Evolutionary conservation across 2,888 invertebrate species (phyloP), one percentile per base, ranked within the genome.

Genomic region (Lysandra coridon): DNA sequence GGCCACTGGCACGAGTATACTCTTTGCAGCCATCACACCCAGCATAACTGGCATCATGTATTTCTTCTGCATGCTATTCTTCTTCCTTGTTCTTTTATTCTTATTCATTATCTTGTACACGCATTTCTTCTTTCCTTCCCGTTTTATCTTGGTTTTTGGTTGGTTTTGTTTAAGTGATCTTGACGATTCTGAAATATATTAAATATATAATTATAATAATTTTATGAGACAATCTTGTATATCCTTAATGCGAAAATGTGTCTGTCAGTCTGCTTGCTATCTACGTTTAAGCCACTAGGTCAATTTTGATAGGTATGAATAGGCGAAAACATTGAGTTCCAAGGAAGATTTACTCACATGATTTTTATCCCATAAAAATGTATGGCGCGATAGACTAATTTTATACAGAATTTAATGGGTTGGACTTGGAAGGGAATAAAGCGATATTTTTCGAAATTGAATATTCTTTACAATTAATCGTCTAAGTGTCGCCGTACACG

Each of bases 1-100:
- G 0, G 96, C 95, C 60, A 97, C 89, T 0, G 97, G 97, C 77
- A 97, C 89, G 10, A 97, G 84, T 1, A 97, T 88, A 60, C 96
- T 94, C 86, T 97, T 97, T 1, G 96, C 95, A 78, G 96, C 91
- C 30, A 97, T 85, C 40, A 96, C 90, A 0, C 96, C 97, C 33
- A 97, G 83, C 30, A 97, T 87, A 81, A 97, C 78, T 0, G 97
- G 96, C 82, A 96, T 87, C 79, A 97, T 87, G 82, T 95, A 95
- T 84, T 95, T 96, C 82, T 94, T 93, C 4, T 95, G 87, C 85
- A 95, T 95, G 76, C 89, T 88, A 81, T 88, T 88, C 75, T 88
- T 86, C 23, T 81, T 81, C 77, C 84, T 87, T 7, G 14, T 53
- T 53, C 49, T 75, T 10, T 86, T 87, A 78, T 87, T 89, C 14